A percentile compares a stretch with the other conserved stretches of the same genome.
Evolutionary conservation across 1,140 invertebrate genomes (phyloP).

Genomic region (Periplaneta americana): DNA sequence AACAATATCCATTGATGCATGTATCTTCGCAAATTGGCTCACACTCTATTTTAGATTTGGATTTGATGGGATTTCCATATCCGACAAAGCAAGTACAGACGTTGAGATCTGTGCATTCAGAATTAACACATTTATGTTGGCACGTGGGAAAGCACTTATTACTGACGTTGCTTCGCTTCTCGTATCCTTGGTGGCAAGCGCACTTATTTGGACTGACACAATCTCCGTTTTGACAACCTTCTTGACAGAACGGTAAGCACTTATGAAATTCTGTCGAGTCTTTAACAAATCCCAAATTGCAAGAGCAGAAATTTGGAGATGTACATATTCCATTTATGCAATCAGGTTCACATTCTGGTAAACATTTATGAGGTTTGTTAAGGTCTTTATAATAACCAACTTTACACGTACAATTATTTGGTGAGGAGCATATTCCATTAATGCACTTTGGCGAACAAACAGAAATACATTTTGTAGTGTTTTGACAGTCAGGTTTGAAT

Average conservation of each 20-base stretch:
- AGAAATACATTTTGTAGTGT: too few relatives aligned
- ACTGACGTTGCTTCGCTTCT: background rate
- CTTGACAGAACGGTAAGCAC: background rate
- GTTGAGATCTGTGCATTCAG: background rate
- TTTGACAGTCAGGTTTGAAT: too few relatives aligned
- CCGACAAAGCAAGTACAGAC: background rate
- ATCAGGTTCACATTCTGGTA: background rate
- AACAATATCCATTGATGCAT: background rate
- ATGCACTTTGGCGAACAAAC: background rate
- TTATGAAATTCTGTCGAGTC: background rate
- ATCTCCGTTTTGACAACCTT: background rate
- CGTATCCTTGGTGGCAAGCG: background rate
- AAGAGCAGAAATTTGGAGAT: background rate
- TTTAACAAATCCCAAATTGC: background rate
- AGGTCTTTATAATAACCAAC: background rate
- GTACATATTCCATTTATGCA: background rate
- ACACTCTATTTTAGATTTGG: background rate
- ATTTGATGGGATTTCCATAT: background rate
- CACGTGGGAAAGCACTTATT: background rate
- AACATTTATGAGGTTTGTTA: background rate
- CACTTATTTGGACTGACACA: background rate
- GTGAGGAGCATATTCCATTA: background rate
- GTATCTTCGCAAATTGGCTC: background rate
- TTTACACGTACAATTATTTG: slow-evolving; percentile 2
- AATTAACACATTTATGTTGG: background rate